Percentiles rank a stretch among this genome's conserved stretches.
Evolutionary conservation across 1,140 invertebrate species (phyloP).

Genomic region (Bombus soroeensis): DNA sequence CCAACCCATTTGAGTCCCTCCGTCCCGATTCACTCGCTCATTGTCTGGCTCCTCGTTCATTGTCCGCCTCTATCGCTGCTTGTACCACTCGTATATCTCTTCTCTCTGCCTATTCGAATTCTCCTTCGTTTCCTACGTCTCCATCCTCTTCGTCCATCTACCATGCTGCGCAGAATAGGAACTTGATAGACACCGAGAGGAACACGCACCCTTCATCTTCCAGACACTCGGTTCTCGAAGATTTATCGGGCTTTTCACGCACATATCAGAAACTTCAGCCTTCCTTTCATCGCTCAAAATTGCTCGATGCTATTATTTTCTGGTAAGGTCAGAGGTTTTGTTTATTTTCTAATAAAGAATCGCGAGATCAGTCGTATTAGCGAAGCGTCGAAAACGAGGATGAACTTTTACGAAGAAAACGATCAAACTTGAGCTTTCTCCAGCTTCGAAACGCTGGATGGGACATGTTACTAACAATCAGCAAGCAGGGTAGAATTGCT

Average conservation of each 20-base stretch:
- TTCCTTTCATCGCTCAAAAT: not conserved
- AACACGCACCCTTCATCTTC: not conserved
- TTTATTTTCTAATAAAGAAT: not conserved
- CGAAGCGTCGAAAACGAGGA: no score
- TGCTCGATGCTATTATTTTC: not conserved
- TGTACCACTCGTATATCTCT: constrained; percentile 19
- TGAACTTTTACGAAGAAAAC: no score
- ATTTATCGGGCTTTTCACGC: constrained; percentile 17
- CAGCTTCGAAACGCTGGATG: no score
- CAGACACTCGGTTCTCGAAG: not conserved
- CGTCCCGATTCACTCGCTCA: constrained; percentile 32
- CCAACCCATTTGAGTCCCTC: not conserved
- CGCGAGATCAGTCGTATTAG: no score
- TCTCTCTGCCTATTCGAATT: not conserved
- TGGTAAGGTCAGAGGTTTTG: not conserved
- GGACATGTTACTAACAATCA: no score
- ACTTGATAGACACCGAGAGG: constrained; percentile 24
- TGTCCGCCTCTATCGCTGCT: constrained; percentile 25
- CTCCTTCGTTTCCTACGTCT: not conserved
- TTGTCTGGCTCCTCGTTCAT: constrained; percentile 44
- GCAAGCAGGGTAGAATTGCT: no score
- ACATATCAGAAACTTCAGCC: not conserved
- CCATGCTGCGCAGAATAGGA: not conserved
- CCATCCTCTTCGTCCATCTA: not conserved
- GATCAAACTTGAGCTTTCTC: no score